Percentiles rank a stretch among this genome's conserved stretches.
These are phyloP conservation scores for Drosophila mimica DNA, from an alignment of 2,888 invertebrate genomes.

Conservation along the genomic window DNA sequence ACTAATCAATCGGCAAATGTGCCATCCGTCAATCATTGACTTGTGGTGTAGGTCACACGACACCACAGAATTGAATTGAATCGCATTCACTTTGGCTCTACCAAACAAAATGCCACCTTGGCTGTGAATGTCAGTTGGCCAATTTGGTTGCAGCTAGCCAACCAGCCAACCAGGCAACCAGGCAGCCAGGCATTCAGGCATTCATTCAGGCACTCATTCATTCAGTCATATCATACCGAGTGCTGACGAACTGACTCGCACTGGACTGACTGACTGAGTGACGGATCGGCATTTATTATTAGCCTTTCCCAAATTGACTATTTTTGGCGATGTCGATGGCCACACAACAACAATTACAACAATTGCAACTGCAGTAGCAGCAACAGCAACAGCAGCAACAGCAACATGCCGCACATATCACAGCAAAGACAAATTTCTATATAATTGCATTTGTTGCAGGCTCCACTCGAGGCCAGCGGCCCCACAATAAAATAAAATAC, in stretches of 20 bases:
- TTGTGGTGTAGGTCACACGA: conserved; percentile 78
- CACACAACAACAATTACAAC: conserved; percentile 55
- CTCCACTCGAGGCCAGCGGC: conserved; percentile 55
- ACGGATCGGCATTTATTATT: conserved; percentile 71
- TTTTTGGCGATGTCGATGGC: conserved; percentile 73
- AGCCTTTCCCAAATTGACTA: conserved; percentile 78
- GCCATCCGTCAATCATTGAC: conserved; percentile 80
- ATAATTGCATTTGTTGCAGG: conserved; percentile 76
- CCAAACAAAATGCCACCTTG: conserved; percentile 74
- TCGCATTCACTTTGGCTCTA: conserved; percentile 70
- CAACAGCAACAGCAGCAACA: conserved; percentile 36
- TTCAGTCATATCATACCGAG: conserved; percentile 11
- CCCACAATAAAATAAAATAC: conserved; percentile 11
- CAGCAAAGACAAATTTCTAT: conserved; percentile 78
- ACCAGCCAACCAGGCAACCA: conserved; percentile 39
- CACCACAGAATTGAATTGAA: conserved; percentile 68
- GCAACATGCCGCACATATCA: conserved; percentile 79
- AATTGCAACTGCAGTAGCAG: conserved; percentile 3
- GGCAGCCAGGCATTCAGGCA: conserved; percentile 44
- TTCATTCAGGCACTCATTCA: conserved; percentile 1
- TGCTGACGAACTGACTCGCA: conserved; percentile 62
- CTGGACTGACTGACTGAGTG: conserved; percentile 45
- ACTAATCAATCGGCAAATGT: conserved; percentile 81
- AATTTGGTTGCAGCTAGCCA: conserved; percentile 53
- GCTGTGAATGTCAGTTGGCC: conserved; percentile 79